These are phyloP conservation scores for Caiman crocodilus DNA, from an alignment of 2,797 vertebrate genomes.

Conservation along the genomic window DNA sequence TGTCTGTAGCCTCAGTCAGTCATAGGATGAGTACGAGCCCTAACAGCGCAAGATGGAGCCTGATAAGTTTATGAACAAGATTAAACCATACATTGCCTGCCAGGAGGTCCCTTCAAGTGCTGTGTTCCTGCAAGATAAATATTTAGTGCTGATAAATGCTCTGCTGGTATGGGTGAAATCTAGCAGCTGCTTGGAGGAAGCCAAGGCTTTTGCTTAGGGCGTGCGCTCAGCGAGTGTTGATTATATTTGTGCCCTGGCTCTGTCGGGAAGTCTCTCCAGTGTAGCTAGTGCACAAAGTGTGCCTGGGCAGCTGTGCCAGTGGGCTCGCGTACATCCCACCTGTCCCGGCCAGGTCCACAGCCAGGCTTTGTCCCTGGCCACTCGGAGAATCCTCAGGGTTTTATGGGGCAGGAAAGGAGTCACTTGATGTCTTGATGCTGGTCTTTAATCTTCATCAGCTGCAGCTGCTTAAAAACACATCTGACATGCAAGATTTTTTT, in stretches of 20 bases:
- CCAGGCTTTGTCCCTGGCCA: neutral
- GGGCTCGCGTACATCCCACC: too few species aligned
- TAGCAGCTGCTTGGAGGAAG: neutral
- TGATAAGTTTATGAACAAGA: neutral
- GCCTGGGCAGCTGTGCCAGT: neutral
- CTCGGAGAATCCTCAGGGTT: neutral
- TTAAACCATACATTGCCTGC: neutral
- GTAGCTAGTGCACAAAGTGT: rapidly evolving
- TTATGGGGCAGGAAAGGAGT: neutral
- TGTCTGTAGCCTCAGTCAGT: too few species aligned
- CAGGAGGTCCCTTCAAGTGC: neutral
- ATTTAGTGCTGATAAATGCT: neutral
- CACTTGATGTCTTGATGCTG: neutral
- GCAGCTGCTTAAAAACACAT: constrained; percentile 4
- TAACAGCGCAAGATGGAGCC: neutral
- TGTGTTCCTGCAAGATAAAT: neutral
- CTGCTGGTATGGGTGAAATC: neutral
- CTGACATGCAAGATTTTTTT: neutral
- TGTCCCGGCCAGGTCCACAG: neutral
- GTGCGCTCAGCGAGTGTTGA: rapidly evolving
- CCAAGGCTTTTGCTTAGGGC: neutral
- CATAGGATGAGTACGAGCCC: too few species aligned
- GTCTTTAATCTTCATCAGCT: constrained; percentile 10
- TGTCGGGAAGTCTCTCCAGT: neutral
- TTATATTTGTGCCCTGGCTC: neutral